Evolutionary conservation across 2,888 invertebrate species (phyloP).

Genomic region (Electrophaes corylata): DNA sequence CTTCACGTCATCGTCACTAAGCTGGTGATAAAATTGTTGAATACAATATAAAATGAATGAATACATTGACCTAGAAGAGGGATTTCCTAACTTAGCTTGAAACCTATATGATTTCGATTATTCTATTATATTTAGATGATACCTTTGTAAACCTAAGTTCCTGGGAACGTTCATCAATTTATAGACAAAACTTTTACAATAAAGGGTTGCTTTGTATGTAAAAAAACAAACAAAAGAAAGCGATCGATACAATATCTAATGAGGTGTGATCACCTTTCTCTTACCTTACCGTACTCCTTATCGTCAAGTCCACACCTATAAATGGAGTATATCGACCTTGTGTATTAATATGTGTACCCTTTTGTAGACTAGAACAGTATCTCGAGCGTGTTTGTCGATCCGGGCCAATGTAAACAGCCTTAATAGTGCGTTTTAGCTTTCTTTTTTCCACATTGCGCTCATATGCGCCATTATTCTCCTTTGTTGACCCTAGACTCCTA

Average conservation of each 20-base stretch:
- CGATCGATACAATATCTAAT: not conserved
- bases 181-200: no score
- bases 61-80: slow-evolving; percentile 9
- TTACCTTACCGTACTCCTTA: slow-evolving; percentile 22
- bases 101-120: not conserved
- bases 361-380: slow-evolving; percentile 44
- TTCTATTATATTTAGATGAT: no score
- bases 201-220: not conserved
- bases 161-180: no score
- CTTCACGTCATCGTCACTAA: slow-evolving; percentile 5
- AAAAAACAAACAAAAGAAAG: not conserved
- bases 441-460: slow-evolving; percentile 53
- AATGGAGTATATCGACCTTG: slow-evolving; percentile 43
- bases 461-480: slow-evolving; percentile 44
- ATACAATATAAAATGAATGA: not conserved
- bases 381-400: slow-evolving; percentile 46
- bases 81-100: not conserved
- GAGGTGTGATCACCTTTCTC: slow-evolving; percentile 8
- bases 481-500: slow-evolving; percentile 27
- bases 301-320: slow-evolving; percentile 37
- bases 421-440: slow-evolving; percentile 62
- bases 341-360: slow-evolving; percentile 49
- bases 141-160: no score
- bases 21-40: slow-evolving; percentile 15
- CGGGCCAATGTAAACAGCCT: slow-evolving; percentile 57